Percentiles rank a stretch among this genome's conserved stretches.
phyloP scores from a whole-genome alignment of 2,113 vertebrate species.

The Nestor notabilis region DNA sequence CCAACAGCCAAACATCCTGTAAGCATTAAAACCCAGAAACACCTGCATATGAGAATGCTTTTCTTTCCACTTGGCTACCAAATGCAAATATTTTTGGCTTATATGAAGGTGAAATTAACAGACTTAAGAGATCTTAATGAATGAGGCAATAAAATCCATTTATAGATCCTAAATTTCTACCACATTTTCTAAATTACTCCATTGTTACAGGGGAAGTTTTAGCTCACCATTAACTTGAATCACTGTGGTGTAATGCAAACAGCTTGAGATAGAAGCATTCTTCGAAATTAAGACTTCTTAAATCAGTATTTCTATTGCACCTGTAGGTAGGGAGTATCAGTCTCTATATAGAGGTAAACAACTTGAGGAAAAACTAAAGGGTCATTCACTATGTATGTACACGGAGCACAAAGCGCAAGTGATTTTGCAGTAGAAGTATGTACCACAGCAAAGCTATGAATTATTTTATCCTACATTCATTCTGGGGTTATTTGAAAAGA shows the following conservation, averaged over 20 bases:
- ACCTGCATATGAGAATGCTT: background rate
- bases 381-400: background rate
- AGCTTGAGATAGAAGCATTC: background rate
- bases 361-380: background rate
- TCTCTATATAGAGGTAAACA: background rate
- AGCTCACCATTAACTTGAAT: background rate
- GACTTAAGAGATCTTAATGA: background rate
- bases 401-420: background rate
- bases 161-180: background rate
- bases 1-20: background rate
- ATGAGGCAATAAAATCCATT: background rate
- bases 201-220: background rate
- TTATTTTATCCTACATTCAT: background rate
- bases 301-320: background rate
- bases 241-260: background rate
- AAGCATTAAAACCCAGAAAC: background rate
- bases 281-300: background rate
- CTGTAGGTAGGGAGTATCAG: background rate
- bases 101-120: background rate
- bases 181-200: background rate
- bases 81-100: background rate
- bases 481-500: background rate
- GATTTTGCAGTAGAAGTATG: background rate
- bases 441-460: background rate
- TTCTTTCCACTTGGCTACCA: background rate